Conservation (phyloP, 2,888 invertebrate species). For the Dorcus hopei region DNA sequence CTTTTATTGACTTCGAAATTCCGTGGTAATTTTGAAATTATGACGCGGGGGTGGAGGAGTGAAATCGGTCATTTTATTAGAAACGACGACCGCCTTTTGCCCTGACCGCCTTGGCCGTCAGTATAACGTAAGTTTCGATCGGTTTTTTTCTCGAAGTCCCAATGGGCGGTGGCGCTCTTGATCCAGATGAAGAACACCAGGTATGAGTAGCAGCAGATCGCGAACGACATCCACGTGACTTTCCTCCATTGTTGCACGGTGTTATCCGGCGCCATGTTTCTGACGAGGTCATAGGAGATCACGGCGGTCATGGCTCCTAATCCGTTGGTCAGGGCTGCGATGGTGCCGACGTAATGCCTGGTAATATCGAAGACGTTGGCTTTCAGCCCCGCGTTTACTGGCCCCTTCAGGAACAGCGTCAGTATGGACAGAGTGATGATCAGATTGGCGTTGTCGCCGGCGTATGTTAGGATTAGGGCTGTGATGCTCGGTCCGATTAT, state of each 20-base stretch:
- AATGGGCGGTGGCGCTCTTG: neutral
- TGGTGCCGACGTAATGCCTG: conserved; percentile 6
- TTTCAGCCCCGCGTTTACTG: neutral
- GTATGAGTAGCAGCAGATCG: neutral
- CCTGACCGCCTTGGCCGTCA: too few relatives aligned
- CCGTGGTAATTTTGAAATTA: too few relatives aligned
- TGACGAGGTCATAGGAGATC: neutral
- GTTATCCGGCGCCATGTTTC: neutral
- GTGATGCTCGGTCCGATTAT: neutral
- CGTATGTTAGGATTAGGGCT: neutral
- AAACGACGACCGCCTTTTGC: too few relatives aligned
- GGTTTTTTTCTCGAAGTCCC: neutral
- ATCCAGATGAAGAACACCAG: conserved; percentile 2
- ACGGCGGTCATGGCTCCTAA: neutral
- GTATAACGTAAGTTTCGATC: too few relatives aligned
- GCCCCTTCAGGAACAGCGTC: neutral
- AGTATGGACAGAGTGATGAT: neutral
- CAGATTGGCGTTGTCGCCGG: neutral
- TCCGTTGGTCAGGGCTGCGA: neutral
- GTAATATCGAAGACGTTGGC: conserved; percentile 3
- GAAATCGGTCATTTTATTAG: too few relatives aligned
- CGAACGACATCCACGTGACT: neutral
- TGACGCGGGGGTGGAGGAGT: too few relatives aligned
- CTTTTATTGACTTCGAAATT: too few relatives aligned
- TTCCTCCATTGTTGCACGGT: neutral